phyloP scores from a whole-genome alignment of 2,113 vertebrate genomes.

The Zapus hudsonius region DNA sequence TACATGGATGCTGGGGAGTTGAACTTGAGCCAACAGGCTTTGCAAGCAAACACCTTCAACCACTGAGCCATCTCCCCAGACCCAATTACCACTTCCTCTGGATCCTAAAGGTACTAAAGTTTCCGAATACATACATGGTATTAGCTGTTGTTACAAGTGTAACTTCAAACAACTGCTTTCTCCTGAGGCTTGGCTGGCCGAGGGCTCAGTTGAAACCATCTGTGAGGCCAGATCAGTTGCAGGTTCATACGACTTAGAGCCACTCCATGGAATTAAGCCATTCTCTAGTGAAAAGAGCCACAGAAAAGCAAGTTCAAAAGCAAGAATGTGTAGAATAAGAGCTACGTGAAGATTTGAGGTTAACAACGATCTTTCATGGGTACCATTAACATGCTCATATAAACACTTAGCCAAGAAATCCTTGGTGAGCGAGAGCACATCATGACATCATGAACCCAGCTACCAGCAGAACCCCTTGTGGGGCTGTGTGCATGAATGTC shows the following conservation, averaged over 20 bases:
- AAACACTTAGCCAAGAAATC: not conserved
- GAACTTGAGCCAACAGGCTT: too few relatives aligned
- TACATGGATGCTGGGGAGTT: too few relatives aligned
- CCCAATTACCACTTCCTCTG: not conserved
- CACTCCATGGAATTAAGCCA: not conserved
- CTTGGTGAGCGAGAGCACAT: not conserved
- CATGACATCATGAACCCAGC: not conserved
- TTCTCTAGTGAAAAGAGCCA: not conserved
- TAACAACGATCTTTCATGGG: not conserved
- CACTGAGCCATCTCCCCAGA: too few relatives aligned
- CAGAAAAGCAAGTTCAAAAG: not conserved
- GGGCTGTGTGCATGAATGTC: not conserved
- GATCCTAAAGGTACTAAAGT: not conserved
- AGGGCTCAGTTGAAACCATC: not conserved
- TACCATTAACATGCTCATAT: not conserved
- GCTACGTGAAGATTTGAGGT: not conserved
- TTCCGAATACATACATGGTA: not conserved
- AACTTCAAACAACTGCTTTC: not conserved
- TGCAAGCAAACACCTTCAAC: too few relatives aligned
- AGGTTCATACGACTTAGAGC: not conserved
- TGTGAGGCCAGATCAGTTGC: not conserved
- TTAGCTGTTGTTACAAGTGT: not conserved
- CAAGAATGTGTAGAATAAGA: not conserved
- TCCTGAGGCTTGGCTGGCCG: not conserved
- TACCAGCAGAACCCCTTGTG: not conserved